Percentiles rank a stretch among this genome's conserved stretches.
phyloP scores from a whole-genome alignment of 2,113 vertebrate species.

The Macroglossus sobrinus region DNA sequence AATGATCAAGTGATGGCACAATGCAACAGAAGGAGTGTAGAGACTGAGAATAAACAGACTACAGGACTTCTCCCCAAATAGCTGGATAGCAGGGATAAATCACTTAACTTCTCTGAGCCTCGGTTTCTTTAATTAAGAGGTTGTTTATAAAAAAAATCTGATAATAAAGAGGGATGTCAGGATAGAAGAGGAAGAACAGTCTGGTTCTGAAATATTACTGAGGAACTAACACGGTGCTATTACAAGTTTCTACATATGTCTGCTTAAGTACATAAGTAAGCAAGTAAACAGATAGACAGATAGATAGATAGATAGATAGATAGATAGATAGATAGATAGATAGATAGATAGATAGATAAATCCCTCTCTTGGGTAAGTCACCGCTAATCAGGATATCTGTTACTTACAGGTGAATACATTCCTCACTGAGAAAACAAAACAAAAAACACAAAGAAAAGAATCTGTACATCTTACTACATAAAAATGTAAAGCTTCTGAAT shows the following conservation, averaged over 20 bases:
- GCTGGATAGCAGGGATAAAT: not conserved
- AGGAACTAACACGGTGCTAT: not conserved
- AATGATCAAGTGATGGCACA: not conserved
- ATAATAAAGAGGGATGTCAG: not conserved
- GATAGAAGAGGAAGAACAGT: not conserved
- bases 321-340: not conserved
- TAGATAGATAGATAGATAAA: not conserved
- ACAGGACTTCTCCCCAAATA: not conserved
- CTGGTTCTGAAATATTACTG: slow-evolving; percentile 13
- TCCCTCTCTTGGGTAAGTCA: not conserved
- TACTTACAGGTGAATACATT: slow-evolving; percentile 20
- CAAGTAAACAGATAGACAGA: not conserved
- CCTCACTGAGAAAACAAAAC: not conserved
- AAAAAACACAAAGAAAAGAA: not conserved
- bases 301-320: not conserved
- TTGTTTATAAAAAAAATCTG: not conserved
- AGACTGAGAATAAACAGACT: not conserved
- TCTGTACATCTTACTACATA: not conserved
- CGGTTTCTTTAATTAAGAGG: not conserved
- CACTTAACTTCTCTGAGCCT: not conserved
- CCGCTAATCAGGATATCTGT: not conserved
- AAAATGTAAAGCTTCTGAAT: not conserved
- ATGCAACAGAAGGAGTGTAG: not conserved
- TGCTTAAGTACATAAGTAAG: not conserved
- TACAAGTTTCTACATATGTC: not conserved